These are phyloP conservation scores for Hyppa rectilinea DNA, from an alignment of 2,888 invertebrate species.

Conservation along the genomic window DNA sequence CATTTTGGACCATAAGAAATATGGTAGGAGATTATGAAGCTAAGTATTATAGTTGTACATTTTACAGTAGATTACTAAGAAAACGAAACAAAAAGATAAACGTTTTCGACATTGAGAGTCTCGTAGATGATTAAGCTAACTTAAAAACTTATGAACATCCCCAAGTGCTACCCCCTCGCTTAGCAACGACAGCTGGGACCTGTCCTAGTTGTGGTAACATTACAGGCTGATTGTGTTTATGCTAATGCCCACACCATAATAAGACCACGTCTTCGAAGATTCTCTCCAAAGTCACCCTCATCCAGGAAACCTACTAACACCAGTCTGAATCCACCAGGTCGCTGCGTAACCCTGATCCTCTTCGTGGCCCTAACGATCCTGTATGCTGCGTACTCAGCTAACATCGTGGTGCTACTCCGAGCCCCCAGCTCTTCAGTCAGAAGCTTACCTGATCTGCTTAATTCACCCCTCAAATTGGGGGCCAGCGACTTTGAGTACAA, in stretches of 20 bases:
- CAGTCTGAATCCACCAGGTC: constrained; percentile 74
- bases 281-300: not conserved
- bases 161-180: too few species aligned
- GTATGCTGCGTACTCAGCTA: constrained; percentile 93
- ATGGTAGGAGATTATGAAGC: too few species aligned
- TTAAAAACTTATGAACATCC: too few species aligned
- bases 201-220: too few species aligned
- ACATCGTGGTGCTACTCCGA: constrained; percentile 91
- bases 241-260: too few species aligned
- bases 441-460: constrained; percentile 90
- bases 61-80: not conserved
- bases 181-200: too few species aligned
- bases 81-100: not conserved
- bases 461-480: constrained; percentile 91
- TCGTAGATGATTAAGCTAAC: too few species aligned
- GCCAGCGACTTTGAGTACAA: constrained; percentile 92
- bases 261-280: not conserved
- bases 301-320: not conserved
- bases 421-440: constrained; percentile 92
- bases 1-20: not conserved
- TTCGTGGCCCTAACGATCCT: constrained; percentile 91
- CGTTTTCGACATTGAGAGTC: not conserved
- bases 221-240: too few species aligned
- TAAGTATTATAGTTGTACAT: not conserved
- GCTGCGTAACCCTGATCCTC: constrained; percentile 91